Base-by-base conservation (phyloP, 2,113 vertebrate species). In the Neogale vison region DNA sequence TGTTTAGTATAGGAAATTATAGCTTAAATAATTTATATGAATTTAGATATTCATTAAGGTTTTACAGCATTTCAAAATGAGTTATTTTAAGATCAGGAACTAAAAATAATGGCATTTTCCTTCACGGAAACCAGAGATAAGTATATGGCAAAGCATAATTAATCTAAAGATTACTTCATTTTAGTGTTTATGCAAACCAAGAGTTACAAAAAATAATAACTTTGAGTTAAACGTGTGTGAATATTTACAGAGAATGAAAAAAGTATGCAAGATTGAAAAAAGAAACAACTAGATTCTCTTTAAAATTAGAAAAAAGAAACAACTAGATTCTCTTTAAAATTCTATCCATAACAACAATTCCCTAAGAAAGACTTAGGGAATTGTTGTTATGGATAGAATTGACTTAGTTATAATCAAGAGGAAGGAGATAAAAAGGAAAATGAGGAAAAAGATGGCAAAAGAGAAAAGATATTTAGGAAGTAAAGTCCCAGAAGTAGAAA, bases 11-110 rank as follows among this genome's bases (percentile, higher is more conserved):
- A 94, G 88, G 65, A 97, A 98, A 98, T 98, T 97, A 96, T 84
- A 98, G 94, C 82, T 98, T 98, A 97, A 98, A 98, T 98, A 98
- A 98, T 97, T 91, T 96, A 97, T 96, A 88, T 82, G 92, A 90
- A 95, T 95, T 92, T 94, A 85, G 71, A 97, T 98, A 93, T 97
- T 98, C 97, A 96, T 97, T 97, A 98, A 92, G 86, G 1, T 87
- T 97, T 97, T 90, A 85, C 36, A 91, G 59, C 69, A 97, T 92
- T 97, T 96, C 76, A 90, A 69, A 98, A 88, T 95, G 80, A 97
- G 72, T 96, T 96, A 96, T 97, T 96, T 98, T 95, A 97, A 96
- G 83, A 96, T 81, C 36, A 94, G 34, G 29, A 97, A 93, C 87
- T 96, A 89, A 98, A 98, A 97, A 96, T 87, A 91, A 39, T 95